phyloP scores from a whole-genome alignment of 2,888 invertebrate species.

The Lucinisca nassula region DNA sequence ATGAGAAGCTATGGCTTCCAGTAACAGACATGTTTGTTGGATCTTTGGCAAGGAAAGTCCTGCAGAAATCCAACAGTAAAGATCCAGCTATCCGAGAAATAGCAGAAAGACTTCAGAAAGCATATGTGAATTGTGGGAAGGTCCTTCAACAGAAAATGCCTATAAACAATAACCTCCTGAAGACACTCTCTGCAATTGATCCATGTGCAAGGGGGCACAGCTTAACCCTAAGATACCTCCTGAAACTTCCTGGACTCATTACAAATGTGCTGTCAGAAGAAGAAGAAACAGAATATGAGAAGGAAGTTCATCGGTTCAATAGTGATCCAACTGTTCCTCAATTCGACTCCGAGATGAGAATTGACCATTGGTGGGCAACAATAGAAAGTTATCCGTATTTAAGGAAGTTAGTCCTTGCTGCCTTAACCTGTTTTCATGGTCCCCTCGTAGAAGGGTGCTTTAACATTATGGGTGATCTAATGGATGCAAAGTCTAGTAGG shows the following conservation, averaged over 20 bases:
- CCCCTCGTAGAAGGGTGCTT: neutral
- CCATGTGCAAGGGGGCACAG: conserved; percentile 55
- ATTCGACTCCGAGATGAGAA: neutral
- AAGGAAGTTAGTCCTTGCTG: neutral
- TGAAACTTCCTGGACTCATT: conserved; percentile 43
- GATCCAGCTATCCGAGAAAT: neutral
- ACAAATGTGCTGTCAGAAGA: conserved; percentile 46
- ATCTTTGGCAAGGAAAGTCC: neutral
- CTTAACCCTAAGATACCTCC: conserved; percentile 29
- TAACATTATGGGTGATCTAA: neutral
- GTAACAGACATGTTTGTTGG: conserved; percentile 35
- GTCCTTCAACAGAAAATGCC: conserved; percentile 62
- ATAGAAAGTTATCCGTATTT: neutral
- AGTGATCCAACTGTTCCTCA: conserved; percentile 27
- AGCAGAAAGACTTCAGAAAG: neutral
- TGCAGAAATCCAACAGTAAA: neutral
- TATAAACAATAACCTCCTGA: conserved; percentile 53
- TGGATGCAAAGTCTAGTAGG: neutral
- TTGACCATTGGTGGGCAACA: conserved; percentile 52
- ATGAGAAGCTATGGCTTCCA: neutral
- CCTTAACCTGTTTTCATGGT: neutral
- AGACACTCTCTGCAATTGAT: conserved; percentile 50
- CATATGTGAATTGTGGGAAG: conserved; percentile 12
- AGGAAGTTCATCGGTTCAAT: conserved; percentile 41
- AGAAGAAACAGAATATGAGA: conserved; percentile 27